Evolutionary conservation across 2,113 vertebrate genomes (phyloP).

Genomic region (western clawed frog (Xenopus tropicalis)): UCB_Xtro_10.0 CM004444.2:77665001-77665500

Average conservation of each 20-base stretch:
- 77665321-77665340: neutral
- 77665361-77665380: neutral
- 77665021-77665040: constrained; percentile 20
- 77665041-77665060: constrained; percentile 14
- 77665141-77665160: neutral
- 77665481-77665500: too few relatives aligned
- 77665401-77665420: neutral
- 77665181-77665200: neutral
- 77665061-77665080: constrained; percentile 16
- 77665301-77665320: neutral
- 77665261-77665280: constrained; percentile 1
- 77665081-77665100: constrained; percentile 2
- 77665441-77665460: neutral
- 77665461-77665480: too few relatives aligned
- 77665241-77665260: constrained; percentile 24
- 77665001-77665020: constrained; percentile 33
- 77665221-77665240: constrained; percentile 6
- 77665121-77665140: constrained; percentile 20
- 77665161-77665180: constrained; percentile 2
- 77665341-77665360: neutral
- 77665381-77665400: neutral
- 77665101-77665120: neutral
- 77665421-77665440: neutral
- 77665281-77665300: neutral
- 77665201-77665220: neutral